Base-by-base conservation (phyloP, 1,140 invertebrate genomes). In the Leptinotarsa lineolata region DNA sequence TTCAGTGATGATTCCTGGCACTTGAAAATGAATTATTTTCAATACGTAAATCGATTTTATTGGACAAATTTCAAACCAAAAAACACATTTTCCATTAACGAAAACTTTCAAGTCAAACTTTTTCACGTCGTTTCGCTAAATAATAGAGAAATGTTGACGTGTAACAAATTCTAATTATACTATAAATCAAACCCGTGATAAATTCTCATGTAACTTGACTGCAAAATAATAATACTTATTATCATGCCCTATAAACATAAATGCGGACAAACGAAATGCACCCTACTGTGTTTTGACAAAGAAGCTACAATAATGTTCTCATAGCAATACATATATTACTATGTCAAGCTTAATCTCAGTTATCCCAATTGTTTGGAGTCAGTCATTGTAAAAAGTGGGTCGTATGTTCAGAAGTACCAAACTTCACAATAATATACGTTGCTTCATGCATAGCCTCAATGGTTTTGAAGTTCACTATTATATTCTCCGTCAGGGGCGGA, bases 331-430 rank as follows among this genome's bases (percentile, higher is more conserved):
- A 69, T 46, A 60, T 30, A 75, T 77, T 75, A 75, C 59, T 66
- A 70, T 73, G 76, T 77, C 76, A 77, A 67, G 63, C 66, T 67
- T 67, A 73, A 77, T 77, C 71, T 69, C 66, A 68, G 61, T 72
- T 63, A 69, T 68, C 71, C 76, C 67, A 70, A 72, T 77, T 77
- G 74, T 77, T 70, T 73, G 63, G 58, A 71, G 66, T 72, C 76
- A 75, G 58, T 20, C 24, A 22, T 70, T 75, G 76, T 77, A 69
- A 77, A 77, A 77, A 73, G 73, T 75, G 74, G 69, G 76, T 69
- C 72, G 64, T 68, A 22, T 54, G 16, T 46, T 48, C n/a, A 48
- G 67, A 45, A 68, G 67, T 48, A 68, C 67, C 48, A 68, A 54
- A 68, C 18, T 67, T 67, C 44, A 30, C 12, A 67, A 45, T 67